Evolutionary conservation across 2,888 invertebrate species (phyloP).

Genomic region (Perithous albicinctus): DNA sequence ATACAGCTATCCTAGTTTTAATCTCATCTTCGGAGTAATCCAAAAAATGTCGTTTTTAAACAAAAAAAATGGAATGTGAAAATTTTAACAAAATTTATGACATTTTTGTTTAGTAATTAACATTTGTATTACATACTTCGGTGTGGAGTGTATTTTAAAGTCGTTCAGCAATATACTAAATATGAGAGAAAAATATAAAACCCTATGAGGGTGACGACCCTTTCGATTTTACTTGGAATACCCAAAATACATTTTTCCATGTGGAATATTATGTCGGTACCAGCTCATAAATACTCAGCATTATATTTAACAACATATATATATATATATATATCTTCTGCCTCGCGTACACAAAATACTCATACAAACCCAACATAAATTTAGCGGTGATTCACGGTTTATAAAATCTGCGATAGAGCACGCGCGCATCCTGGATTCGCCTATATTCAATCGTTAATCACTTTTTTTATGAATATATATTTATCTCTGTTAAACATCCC

Average conservation of each 20-base stretch:
- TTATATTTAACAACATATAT: constrained; percentile 11
- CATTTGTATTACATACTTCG: no score
- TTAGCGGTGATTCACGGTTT: constrained; percentile 74
- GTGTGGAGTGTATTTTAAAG: no score
- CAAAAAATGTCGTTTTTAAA: no score
- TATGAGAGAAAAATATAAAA: no score
- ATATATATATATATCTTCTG: background rate
- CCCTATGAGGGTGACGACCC: no score
- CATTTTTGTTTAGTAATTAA: no score
- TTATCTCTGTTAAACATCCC: background rate
- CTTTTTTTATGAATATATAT: constrained; percentile 11
- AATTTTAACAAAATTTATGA: no score
- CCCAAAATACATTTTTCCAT: background rate
- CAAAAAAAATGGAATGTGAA: no score
- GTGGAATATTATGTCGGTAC: constrained; percentile 7
- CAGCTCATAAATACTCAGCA: background rate
- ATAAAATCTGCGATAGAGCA: constrained; percentile 74
- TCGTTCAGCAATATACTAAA: no score
- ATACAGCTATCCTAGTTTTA: no score
- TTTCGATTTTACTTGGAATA: no score
- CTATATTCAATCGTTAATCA: constrained; percentile 21
- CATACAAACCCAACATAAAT: constrained; percentile 71
- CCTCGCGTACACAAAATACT: constrained; percentile 60
- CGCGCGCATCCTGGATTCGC: constrained; percentile 64
- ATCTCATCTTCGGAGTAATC: no score